Evolutionary conservation across 2,113 vertebrate species (phyloP), one percentile per base, ranked within the genome.

Genomic region (Paradisaea rubra): DNA sequence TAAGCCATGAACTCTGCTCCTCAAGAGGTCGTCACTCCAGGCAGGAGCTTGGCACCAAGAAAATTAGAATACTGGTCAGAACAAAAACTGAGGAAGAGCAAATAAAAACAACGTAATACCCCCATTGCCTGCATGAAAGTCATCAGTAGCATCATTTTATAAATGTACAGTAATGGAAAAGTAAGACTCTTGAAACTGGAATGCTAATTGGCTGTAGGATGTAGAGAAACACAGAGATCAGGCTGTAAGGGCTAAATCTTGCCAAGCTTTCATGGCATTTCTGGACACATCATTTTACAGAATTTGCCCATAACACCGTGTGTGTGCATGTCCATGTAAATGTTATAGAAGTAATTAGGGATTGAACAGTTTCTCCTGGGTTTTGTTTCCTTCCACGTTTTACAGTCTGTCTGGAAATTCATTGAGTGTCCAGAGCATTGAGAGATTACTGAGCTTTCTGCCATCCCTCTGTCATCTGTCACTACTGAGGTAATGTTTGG

Each of bases 331-430:
- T 54, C 65, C 13, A 10, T 21, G 15, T 44, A 52, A 54, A 52
- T 60, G 22, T 81, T 86, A 25, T 4, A 83, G 49, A 65, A 65
- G 28, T 61, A 44, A 25, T 24, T 65, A n/a, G 22, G 65, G 9
- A 30, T 56, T 85, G 24, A 72, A 42, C 18, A 31, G 15, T 66
- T 69, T 72, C 25, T 74, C 66, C 35, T 81, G 42, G 42, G 30
- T 57, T 78, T 77, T 84, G 15, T 93, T 84, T 84, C 42, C 30
- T 74, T 68, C 28, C 22, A 12, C 86, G 45, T 94, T 96, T 80
- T 89, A 72, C 97, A 99, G 99, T 52, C 97, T 99, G 37, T 98
- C 98, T 94, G 80, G 96, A 60, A 96, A 97, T 85, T 79, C 81
- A 22, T 41, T 99, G 94, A 95, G 49, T 28, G 94, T 98, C 4